Evolutionary conservation across 2,888 invertebrate species (phyloP), one percentile per base, ranked within the genome.

Genomic region (Nyleta sp.): DNA sequence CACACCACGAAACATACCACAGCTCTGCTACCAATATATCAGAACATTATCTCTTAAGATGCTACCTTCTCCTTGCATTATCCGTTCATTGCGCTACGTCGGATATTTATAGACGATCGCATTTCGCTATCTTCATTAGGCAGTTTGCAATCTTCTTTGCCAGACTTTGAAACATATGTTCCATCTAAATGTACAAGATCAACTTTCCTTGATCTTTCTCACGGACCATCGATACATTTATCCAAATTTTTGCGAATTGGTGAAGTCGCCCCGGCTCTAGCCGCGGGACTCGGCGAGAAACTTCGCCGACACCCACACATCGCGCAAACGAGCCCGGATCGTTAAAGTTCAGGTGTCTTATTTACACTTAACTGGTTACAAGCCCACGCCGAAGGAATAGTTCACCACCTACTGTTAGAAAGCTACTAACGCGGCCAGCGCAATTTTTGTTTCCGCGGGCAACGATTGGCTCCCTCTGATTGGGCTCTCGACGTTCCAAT

Each of bases 331-430:
- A 65, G 55, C 50, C 42, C 17, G n/a, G 57, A 65, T 77, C 77
- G 71, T 77, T 77, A 77, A 76, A 70, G 70, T 59, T 76, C 72
- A 72, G 77, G 71, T 77, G 77, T 60, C 77, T 77, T 71, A 77
- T 72, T 77, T 77, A 72, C 77, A 62, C 71, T 67, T 52, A 38
- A 53, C 64, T 52, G 60, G 64, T 62, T 71, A 50, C 72, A 62
- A 67, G 48, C 72, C 77, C 71, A 77, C 72, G 72, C 77, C 40
- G 67, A 44, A 55, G 72, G 60, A 77, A 72, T 62, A 72, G 72
- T 68, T 72, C 78, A 50, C 72, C 78, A 72, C 72, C 72, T 78
- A 68, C 78, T 70, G 73, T 68, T 73, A 73, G 73, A 78, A 73
- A 73, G 73, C 73, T 73, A 72, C 78, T 68, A 67, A 50, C 64